A percentile compares a stretch with the other conserved stretches of the same genome.
These are phyloP conservation scores for Python bivittatus DNA, from an alignment of 2,113 vertebrate species.

Conservation along the genomic window DNA sequence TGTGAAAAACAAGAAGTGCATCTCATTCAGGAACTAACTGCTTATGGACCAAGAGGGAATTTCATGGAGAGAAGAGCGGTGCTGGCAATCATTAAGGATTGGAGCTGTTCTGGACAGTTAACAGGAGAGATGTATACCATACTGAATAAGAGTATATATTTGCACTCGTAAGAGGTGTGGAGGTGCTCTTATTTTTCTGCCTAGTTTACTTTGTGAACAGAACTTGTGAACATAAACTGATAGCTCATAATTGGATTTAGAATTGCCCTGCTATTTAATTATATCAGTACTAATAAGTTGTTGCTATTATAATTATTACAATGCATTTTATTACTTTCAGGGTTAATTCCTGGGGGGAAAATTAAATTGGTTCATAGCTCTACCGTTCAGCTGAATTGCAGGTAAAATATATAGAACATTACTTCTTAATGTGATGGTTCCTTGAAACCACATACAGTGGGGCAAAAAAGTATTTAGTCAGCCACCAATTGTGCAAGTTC, in stretches of 20 bases:
- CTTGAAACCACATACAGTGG: background rate
- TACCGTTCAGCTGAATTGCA: constrained; percentile 71
- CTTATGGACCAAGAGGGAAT: background rate
- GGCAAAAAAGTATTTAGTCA: no score
- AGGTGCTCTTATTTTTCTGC: background rate
- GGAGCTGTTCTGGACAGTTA: background rate
- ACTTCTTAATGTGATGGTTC: background rate
- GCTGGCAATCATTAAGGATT: background rate
- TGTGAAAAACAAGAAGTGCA: background rate
- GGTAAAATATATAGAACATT: constrained; percentile 71
- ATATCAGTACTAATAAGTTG: background rate
- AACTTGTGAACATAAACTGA: background rate
- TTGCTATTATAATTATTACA: background rate
- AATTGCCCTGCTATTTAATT: background rate
- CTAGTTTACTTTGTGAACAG: background rate
- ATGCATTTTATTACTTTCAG: constrained; percentile 65
- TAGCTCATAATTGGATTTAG: background rate
- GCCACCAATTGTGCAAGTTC: no score
- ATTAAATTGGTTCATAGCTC: constrained; percentile 92
- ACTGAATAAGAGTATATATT: background rate
- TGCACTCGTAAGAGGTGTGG: background rate
- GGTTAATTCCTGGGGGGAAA: constrained; percentile 89
- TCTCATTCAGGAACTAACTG: background rate
- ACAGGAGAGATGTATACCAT: background rate
- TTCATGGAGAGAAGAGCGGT: background rate